Conservation (phyloP, 2,797 vertebrate genomes). For the Gephyroberyx darwinii region DNA sequence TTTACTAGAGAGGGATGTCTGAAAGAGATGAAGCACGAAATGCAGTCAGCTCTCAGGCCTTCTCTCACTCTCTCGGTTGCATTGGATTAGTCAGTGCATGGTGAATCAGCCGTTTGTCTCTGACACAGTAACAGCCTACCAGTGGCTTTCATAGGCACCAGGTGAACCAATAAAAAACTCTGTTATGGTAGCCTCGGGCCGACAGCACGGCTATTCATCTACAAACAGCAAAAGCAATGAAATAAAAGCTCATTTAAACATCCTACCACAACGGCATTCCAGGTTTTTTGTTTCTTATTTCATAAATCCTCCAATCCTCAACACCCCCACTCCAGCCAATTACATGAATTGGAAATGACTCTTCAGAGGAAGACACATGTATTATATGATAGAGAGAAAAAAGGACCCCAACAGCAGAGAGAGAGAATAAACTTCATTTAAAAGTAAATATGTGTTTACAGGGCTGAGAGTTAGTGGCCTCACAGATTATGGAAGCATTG, state of each 20-base stretch:
- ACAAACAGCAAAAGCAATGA: constrained; percentile 54
- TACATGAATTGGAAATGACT: constrained; percentile 64
- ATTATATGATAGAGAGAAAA: constrained; percentile 59
- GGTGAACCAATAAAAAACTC: constrained; percentile 76
- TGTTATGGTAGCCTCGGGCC: constrained; percentile 70
- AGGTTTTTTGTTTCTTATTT: constrained; percentile 48
- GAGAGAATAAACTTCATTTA: constrained; percentile 71
- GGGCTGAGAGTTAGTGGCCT: constrained; percentile 60
- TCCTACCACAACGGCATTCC: constrained; percentile 67
- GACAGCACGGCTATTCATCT: constrained; percentile 74
- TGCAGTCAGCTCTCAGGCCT: constrained; percentile 33
- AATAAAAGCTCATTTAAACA: constrained; percentile 54
- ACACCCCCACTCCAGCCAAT: constrained; percentile 65
- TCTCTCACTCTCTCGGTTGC: constrained; percentile 40
- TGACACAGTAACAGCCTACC: constrained; percentile 66
- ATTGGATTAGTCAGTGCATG: constrained; percentile 67
- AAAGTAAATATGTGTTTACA: constrained; percentile 77
- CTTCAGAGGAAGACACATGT: constrained; percentile 50
- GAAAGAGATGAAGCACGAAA: constrained; percentile 58
- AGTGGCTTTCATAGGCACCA: constrained; percentile 73
- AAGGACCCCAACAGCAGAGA: constrained; percentile 37
- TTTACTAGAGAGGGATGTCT: constrained; percentile 63
- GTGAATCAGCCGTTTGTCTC: constrained; percentile 77
- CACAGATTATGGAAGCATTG: constrained; percentile 71
- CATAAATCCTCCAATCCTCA: constrained; percentile 49